These are phyloP conservation scores for Caenorhabditis inopinata DNA, from an alignment of 1,140 invertebrate species.

Conservation along the genomic window DNA sequence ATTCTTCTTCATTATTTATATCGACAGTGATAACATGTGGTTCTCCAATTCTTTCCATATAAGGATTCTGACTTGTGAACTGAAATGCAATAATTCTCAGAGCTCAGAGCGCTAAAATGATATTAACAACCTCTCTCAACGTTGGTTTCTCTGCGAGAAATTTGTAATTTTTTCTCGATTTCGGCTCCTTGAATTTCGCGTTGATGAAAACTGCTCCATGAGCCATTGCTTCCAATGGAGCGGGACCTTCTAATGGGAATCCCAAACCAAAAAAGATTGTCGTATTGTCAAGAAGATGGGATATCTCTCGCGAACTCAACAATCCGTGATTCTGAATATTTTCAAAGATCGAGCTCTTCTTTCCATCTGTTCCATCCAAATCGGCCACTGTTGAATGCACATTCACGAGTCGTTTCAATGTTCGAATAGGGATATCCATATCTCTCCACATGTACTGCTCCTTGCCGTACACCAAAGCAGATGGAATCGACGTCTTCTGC, in stretches of 20 bases:
- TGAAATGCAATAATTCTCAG: slow-evolving; percentile 51
- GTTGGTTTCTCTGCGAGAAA: slow-evolving; percentile 69
- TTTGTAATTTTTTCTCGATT: slow-evolving; percentile 66
- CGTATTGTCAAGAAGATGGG: neutral
- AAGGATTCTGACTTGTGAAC: slow-evolving; percentile 69
- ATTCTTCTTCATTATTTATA: slow-evolving; percentile 63
- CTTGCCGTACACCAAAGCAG: slow-evolving; percentile 68
- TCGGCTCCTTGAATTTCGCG: slow-evolving; percentile 67
- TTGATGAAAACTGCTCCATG: slow-evolving; percentile 69
- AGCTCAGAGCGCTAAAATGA: slow-evolving; percentile 30
- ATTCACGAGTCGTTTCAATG: slow-evolving; percentile 46
- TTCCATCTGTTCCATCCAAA: slow-evolving; percentile 47
- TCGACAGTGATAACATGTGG: slow-evolving; percentile 68
- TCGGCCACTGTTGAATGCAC: slow-evolving; percentile 68
- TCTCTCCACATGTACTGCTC: slow-evolving; percentile 69
- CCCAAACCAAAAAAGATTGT: slow-evolving; percentile 68
- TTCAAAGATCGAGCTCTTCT: slow-evolving; percentile 20
- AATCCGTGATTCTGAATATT: slow-evolving; percentile 55
- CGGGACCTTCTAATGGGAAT: slow-evolving; percentile 69
- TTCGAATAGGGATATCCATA: slow-evolving; percentile 32
- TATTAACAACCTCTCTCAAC: slow-evolving; percentile 65
- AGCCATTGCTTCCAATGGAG: slow-evolving; percentile 69
- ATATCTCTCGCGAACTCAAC: slow-evolving; percentile 12
- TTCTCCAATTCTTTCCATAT: slow-evolving; percentile 68
- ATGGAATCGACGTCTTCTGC: slow-evolving; percentile 24